Percentiles rank a stretch among this genome's conserved stretches.
phyloP scores from a whole-genome alignment of 2,888 invertebrate species.

The Sceliomorpha sp. region DNA sequence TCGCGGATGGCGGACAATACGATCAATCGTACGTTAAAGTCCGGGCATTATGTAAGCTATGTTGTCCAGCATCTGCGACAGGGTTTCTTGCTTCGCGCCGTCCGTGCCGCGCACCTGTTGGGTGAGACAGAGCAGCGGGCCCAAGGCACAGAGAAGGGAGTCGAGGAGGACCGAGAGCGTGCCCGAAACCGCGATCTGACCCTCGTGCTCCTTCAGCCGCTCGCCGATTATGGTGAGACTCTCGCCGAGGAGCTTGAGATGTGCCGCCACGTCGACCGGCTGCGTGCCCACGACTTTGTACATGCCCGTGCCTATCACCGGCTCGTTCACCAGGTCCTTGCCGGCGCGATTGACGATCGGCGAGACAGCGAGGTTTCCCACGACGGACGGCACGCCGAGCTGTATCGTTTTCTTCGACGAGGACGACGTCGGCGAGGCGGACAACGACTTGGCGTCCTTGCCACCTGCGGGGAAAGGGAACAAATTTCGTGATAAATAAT shows the following conservation, averaged over 20 bases:
- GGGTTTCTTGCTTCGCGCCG: conserved; percentile 81
- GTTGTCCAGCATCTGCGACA: conserved; percentile 90
- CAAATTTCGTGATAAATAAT: too few relatives aligned
- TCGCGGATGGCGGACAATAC: background rate
- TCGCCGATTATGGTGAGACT: conserved; percentile 96
- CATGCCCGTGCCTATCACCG: conserved; percentile 78
- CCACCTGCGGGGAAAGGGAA: conserved; percentile 70
- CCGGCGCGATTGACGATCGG: conserved; percentile 72
- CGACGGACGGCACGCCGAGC: conserved; percentile 74
- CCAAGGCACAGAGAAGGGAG: conserved; percentile 94
- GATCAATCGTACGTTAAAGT: conserved; percentile 62
- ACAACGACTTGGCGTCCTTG: conserved; percentile 68
- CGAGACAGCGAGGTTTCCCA: conserved; percentile 69
- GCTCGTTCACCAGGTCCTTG: conserved; percentile 76
- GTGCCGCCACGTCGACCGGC: conserved; percentile 95
- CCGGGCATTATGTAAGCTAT: conserved; percentile 92
- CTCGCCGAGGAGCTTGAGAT: conserved; percentile 94
- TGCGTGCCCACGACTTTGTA: conserved; percentile 88
- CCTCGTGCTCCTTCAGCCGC: conserved; percentile 95
- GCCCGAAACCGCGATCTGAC: conserved; percentile 96
- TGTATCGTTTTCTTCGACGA: conserved; percentile 75
- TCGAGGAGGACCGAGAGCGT: conserved; percentile 95
- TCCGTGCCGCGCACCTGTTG: conserved; percentile 88
- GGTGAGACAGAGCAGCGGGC: conserved; percentile 92
- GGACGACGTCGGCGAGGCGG: conserved; percentile 39